Percentiles rank a stretch among this genome's conserved stretches.
phyloP scores from a whole-genome alignment of 1,140 invertebrate species.

The Trachelipus rathkii region DNA sequence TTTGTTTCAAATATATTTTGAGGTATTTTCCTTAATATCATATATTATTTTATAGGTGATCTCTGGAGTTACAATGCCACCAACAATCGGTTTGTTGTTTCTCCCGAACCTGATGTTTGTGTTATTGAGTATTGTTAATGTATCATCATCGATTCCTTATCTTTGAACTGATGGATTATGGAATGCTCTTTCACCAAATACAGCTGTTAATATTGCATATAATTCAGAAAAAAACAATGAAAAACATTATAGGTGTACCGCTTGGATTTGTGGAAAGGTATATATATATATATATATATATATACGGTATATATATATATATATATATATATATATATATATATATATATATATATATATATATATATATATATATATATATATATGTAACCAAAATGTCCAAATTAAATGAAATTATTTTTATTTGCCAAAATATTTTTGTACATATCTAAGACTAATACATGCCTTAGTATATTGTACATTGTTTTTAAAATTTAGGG shows the following conservation, averaged over 20 bases:
- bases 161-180: slow-evolving; percentile 94
- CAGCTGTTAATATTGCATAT: slow-evolving; percentile 79
- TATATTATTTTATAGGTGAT: slow-evolving; percentile 68
- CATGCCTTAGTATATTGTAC: too few species aligned
- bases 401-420: too few species aligned
- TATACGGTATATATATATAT: too few species aligned
- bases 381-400: too few species aligned
- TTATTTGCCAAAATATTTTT: too few species aligned
- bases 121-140: slow-evolving; percentile 81
- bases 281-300: background rate
- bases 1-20: too few species aligned
- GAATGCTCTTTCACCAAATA: slow-evolving; percentile 84
- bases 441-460: too few species aligned
- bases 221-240: slow-evolving; percentile 76
- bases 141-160: slow-evolving; percentile 79
- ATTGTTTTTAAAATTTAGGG: too few species aligned
- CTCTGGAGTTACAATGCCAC: slow-evolving; percentile 93
- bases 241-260: slow-evolving; percentile 51
- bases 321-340: background rate
- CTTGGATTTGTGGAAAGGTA: slow-evolving; percentile 45
- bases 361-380: too few species aligned
- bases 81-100: slow-evolving; percentile 86
- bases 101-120: slow-evolving; percentile 92
- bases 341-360: background rate
- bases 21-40: too few species aligned